Evolutionary conservation across 1,140 invertebrate species (phyloP), one percentile per base, ranked within the genome.

Genomic region (Copidosoma floridanum): DNA sequence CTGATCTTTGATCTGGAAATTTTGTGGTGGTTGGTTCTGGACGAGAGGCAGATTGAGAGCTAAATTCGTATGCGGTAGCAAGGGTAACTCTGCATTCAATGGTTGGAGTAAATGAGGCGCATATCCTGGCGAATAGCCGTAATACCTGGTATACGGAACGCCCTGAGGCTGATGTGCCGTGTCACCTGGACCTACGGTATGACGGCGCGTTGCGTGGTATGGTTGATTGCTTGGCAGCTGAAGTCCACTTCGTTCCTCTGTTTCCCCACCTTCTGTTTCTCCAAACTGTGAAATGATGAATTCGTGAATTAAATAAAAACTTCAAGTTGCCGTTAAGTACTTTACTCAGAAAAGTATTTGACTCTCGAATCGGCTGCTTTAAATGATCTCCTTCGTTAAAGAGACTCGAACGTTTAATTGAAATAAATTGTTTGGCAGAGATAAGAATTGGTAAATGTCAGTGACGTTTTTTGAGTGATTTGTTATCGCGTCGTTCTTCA

Each of bases 151-250:
- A 24, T 75, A 73, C 67, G 74, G 77, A 54, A 68, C 64, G 5
- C 73, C 68, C 21, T 74, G 58, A 10, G 77, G 89, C 63, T 92
- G 88, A 69, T 92, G 90, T 1, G 88, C 83, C 44, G 90, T 86
- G 81, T 95, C 92, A 6, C 93, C 93, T 7, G 94, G 94, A 3
- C 95, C 94, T 14, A 97, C 93, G 0, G 95, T 97, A 73, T 97
- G 94, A 48, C 94, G 83, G 55, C 94, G 81, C 44, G 90, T 87
- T 26, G 77, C 75, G 21, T 78, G 77, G 62, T 79, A 78, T 35
- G 77, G 70, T 23, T 76, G 75, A 23, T 75, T 76, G n/a, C 71
- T 61, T 29, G 75, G 72, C 27, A 80, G 64, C 56, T 76, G 72
- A 40, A 76, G 66, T 32, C 71, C 66, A 61, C 68, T 73, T 63